These are phyloP conservation scores for Cercocebus atys DNA, from an alignment of 2,113 vertebrate species.

Conservation along the genomic window DNA sequence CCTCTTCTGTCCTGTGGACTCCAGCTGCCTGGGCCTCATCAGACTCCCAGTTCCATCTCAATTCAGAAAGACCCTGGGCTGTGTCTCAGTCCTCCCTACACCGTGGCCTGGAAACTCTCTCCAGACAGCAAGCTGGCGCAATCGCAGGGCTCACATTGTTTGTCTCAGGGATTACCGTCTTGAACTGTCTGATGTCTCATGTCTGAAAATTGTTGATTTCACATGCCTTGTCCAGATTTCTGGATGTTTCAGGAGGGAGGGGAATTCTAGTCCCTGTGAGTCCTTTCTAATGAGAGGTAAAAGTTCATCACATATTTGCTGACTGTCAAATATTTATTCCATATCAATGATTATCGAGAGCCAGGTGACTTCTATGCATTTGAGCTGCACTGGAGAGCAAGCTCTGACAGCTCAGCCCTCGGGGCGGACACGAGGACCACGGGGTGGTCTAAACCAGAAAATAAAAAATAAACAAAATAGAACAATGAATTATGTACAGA, in stretches of 20 bases:
- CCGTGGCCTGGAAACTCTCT: background rate
- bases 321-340: background rate
- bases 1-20: background rate
- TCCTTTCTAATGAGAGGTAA: constrained; percentile 5
- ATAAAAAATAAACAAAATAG: background rate
- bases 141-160: background rate
- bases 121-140: accelerated
- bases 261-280: background rate
- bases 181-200: background rate
- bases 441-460: background rate
- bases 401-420: background rate
- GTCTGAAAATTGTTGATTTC: background rate
- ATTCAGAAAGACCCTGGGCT: background rate
- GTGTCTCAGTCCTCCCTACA: background rate
- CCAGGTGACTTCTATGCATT: background rate
- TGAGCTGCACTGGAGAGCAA: background rate
- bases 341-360: background rate
- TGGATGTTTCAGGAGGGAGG: background rate
- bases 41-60: no score
- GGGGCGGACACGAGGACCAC: no score
- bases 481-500: accelerated
- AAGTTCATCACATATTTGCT: background rate
- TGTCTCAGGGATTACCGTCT: background rate
- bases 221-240: background rate
- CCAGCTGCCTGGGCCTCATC: background rate